phyloP scores from a whole-genome alignment of 2,113 vertebrate genomes.

The Toxotes jaculatrix region DNA sequence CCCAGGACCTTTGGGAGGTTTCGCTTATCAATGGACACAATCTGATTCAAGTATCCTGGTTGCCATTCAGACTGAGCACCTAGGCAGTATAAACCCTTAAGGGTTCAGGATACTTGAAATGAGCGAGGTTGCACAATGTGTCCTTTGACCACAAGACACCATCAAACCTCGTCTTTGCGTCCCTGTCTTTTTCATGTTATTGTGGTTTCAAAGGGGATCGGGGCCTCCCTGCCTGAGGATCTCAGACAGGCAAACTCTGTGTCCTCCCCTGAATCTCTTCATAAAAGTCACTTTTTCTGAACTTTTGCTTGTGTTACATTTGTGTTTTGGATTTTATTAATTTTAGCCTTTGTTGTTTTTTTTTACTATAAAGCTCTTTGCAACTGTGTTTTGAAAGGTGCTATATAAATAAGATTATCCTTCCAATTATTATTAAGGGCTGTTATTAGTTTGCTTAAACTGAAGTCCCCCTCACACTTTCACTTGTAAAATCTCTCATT shows the following conservation, averaged over 20 bases:
- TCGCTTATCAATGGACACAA: constrained; percentile 47
- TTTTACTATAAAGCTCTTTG: no score
- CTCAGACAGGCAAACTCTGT: background rate
- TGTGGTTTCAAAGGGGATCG: background rate
- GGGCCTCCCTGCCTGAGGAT: background rate
- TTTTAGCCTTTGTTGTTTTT: background rate
- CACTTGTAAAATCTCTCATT: background rate
- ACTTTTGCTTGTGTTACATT: background rate
- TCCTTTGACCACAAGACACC: background rate
- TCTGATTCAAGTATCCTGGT: constrained; percentile 45
- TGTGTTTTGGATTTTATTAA: background rate
- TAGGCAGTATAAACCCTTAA: background rate
- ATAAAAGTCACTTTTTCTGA: background rate
- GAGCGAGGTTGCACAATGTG: background rate
- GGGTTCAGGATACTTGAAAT: constrained; percentile 19
- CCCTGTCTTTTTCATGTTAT: background rate
- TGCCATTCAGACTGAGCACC: constrained; percentile 39
- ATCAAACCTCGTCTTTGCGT: background rate
- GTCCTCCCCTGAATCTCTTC: background rate
- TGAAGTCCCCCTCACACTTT: background rate
- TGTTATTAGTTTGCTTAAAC: background rate
- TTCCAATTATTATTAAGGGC: background rate
- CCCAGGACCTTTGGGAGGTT: constrained; percentile 25
- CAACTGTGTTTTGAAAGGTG: background rate
- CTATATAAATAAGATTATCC: background rate